Conservation (phyloP, 2,797 vertebrate species). For the Ctenosaura bakeri region DNA sequence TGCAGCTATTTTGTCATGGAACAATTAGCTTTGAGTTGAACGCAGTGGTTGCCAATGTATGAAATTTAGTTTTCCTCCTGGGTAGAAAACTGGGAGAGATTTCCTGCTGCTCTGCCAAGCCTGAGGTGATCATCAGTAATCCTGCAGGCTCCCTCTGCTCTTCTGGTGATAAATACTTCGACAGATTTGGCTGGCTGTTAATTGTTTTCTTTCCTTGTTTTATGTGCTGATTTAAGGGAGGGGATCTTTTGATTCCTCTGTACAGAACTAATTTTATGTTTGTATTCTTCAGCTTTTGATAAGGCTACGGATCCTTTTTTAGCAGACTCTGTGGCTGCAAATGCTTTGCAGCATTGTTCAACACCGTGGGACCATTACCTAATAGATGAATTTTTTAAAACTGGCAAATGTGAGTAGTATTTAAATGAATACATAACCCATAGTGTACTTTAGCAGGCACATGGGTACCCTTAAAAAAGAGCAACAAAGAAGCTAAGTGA, state of each 20-base stretch:
- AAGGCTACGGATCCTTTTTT: background rate
- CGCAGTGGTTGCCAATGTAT: conserved; percentile 24
- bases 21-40: background rate
- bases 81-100: conserved; percentile 49
- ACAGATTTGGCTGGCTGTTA: conserved; percentile 35
- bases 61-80: conserved; percentile 36
- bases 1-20: conserved; percentile 29
- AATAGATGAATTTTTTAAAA: conserved; percentile 2
- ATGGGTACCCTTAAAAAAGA: background rate
- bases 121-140: conserved; percentile 43
- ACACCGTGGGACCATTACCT: background rate
- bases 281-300: conserved; percentile 28
- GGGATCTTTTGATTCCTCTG: background rate
- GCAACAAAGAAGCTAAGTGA: background rate
- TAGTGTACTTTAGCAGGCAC: background rate
- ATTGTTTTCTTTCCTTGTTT: conserved; percentile 30
- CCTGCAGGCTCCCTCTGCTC: conserved; percentile 54
- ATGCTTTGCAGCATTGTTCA: conserved; percentile 19
- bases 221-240: conserved; percentile 42
- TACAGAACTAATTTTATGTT: conserved; percentile 29
- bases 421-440: background rate
- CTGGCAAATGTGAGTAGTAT: background rate
- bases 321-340: conserved; percentile 4
- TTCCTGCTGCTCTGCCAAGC: conserved; percentile 41
- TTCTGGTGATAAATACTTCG: conserved; percentile 56